Conservation (phyloP, 2,113 vertebrate genomes). For the Acanthisitta chloris region DNA sequence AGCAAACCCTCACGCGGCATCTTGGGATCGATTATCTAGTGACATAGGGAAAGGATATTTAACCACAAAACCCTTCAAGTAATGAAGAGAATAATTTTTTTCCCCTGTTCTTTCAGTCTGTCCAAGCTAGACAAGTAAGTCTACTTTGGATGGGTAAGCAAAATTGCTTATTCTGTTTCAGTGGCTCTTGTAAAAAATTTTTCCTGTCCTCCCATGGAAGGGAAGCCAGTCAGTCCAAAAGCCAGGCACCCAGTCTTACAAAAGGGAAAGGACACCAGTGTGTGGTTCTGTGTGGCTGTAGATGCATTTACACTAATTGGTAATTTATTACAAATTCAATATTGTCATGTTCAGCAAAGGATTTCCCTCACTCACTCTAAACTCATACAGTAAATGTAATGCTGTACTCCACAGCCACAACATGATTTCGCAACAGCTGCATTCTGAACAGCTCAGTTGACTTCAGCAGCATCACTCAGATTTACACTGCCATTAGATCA, state of each 20-base stretch:
- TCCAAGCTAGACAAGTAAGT: not conserved
- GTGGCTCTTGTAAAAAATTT: not conserved
- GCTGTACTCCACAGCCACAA: not conserved
- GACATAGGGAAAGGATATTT: not conserved
- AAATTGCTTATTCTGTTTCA: not conserved
- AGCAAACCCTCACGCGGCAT: constrained; percentile 95
- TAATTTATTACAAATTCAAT: not conserved
- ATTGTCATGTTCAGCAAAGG: not conserved
- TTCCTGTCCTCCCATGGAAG: not conserved
- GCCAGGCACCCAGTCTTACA: not conserved
- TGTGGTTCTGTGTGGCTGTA: not conserved
- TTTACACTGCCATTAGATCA: not conserved
- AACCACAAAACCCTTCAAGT: not conserved
- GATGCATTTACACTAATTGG: not conserved
- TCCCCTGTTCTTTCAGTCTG: not conserved
- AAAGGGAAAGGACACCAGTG: not conserved
- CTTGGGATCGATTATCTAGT: constrained; percentile 93
- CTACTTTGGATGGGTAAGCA: not conserved
- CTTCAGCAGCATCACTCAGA: not conserved
- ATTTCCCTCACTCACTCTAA: not conserved
- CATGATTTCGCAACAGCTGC: not conserved
- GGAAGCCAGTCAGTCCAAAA: not conserved
- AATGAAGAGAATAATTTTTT: not conserved
- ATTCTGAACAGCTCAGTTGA: not conserved
- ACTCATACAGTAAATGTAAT: not conserved